Base-by-base conservation (phyloP, 2,888 invertebrate genomes). In the Hypercompe scribonia region DNA sequence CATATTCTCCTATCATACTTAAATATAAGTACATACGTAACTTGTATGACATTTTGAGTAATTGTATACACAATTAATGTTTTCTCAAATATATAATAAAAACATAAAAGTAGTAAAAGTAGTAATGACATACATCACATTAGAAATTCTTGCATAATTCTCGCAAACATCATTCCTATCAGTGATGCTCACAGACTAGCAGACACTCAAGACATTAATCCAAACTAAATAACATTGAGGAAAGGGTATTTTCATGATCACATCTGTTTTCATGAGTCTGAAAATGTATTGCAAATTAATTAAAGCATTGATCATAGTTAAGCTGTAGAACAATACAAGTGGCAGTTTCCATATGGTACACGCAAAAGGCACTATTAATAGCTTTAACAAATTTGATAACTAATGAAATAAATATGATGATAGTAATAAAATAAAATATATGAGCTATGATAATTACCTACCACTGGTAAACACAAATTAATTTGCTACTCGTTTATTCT, bases 151-250 rank as follows among this genome's bases (percentile, higher is more conserved):
- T 94, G 92, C 95, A 95, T 95, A 95, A 93, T 91, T 95, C 95
- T 83, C 95, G 94, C 95, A 94, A 92, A 94, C 95, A 95, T 92
- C 93, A 93, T 93, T 89, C 94, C 95, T 94, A 92, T 93, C 95
- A 95, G 94, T 94, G 95, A 95, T 94, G 94, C 94, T 94, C 93
- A 93, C 93, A 95, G 95, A 95, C 95, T 95, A 95, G 95, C 94
- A 93, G 88, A 90, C 94, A 95, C 94, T 92, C 93, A 88, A 90
- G 87, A 89, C 81, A 84, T 81, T 82, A 81, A 77, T 82, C 77
- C 74, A 78, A 79, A 77, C 73, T 71, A 82, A 79, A 75, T 63
- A 79, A 80, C 69, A 70, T 68, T 68, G 64, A 72, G 69, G 54
- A 68, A 39, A 58, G 72, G 79, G 75, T 75, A 78, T 75, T 79